These are phyloP conservation scores for Argyra leucocephala DNA, from an alignment of 2,888 invertebrate genomes.

Conservation along the genomic window DNA sequence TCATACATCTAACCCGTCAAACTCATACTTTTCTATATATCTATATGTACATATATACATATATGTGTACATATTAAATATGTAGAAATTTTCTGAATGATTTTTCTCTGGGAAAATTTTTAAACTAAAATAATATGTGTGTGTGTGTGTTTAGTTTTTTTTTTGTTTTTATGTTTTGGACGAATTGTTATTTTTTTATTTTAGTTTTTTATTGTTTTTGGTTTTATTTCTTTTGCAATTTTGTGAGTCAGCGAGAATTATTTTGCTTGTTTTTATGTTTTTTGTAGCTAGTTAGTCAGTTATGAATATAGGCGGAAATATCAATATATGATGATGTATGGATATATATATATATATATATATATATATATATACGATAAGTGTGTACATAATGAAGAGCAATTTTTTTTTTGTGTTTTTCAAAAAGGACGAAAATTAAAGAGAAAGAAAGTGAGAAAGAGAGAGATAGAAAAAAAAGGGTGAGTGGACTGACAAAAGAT, in stretches of 20 bases:
- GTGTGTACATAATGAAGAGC: too few species aligned
- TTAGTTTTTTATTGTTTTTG: neutral
- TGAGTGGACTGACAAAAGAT: neutral
- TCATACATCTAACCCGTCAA: neutral
- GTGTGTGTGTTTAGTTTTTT: too few species aligned
- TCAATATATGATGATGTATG: neutral
- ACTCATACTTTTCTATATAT: neutral
- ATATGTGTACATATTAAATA: too few species aligned
- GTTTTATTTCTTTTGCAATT: too few species aligned
- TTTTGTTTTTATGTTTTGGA: neutral
- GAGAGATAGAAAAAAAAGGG: neutral
- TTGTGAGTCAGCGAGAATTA: too few species aligned
- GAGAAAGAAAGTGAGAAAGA: neutral
- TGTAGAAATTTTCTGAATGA: neutral
- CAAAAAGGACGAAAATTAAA: neutral
- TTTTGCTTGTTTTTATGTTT: too few species aligned
- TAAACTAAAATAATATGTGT: neutral
- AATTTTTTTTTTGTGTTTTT: too few species aligned
- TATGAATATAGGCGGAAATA: neutral
- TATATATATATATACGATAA: too few species aligned
- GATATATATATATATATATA: too few species aligned
- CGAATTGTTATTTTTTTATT: neutral
- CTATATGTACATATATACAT: too few species aligned
- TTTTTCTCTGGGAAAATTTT: neutral
- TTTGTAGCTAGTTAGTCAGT: too few species aligned